Conservation (phyloP, 2,888 invertebrate genomes). For the Mythimna vitellina region DNA sequence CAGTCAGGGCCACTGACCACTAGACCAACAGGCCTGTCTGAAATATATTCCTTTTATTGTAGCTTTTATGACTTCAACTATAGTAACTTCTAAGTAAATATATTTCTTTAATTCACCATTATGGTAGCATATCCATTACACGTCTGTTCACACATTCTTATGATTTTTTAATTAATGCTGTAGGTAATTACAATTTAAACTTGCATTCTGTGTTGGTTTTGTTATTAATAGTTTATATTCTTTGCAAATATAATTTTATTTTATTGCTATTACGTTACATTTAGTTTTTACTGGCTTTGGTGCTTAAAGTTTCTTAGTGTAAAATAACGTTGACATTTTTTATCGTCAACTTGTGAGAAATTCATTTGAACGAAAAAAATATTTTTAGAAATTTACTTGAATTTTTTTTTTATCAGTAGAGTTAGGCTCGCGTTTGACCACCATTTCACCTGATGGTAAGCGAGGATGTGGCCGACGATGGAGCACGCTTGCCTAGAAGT, state of each 20-base stretch:
- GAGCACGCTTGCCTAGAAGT: too few relatives aligned
- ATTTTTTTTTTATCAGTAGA: too few relatives aligned
- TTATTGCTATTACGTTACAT: background rate
- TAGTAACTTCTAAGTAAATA: background rate
- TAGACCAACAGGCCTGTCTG: too few relatives aligned
- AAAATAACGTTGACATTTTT: too few relatives aligned
- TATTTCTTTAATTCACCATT: constrained; percentile 6
- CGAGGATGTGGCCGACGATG: too few relatives aligned
- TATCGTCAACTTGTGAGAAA: constrained; percentile 19
- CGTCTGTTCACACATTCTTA: constrained; percentile 27
- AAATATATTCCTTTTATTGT: constrained; percentile 12
- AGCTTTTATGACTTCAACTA: constrained; percentile 17
- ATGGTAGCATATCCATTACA: constrained; percentile 18
- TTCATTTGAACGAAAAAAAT: too few relatives aligned
- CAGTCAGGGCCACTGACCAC: too few relatives aligned
- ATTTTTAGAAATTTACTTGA: too few relatives aligned
- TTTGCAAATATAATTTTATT: constrained; percentile 3
- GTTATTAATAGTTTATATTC: constrained; percentile 7
- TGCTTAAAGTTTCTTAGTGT: background rate
- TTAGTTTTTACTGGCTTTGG: background rate
- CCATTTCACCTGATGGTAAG: too few relatives aligned
- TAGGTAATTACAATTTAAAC: background rate
- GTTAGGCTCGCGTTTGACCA: too few relatives aligned
- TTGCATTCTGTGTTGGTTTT: background rate
- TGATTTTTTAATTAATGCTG: constrained; percentile 14